These are phyloP conservation scores for Drosophila austrosaltans DNA, from an alignment of 2,888 invertebrate genomes.

Conservation along the genomic window DNA sequence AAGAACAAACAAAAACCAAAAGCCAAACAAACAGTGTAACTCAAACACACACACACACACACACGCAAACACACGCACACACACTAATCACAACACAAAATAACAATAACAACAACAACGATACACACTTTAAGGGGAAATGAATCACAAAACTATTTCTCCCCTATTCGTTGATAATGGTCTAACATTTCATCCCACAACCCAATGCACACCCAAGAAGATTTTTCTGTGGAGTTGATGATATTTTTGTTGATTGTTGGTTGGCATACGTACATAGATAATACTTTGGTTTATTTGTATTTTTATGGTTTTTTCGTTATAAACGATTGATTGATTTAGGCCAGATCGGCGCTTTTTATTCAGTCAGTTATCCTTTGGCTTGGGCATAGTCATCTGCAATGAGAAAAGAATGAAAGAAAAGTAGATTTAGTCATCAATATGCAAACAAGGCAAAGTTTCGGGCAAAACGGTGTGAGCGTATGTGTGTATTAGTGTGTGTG, in stretches of 20 bases:
- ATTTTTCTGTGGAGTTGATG: conserved; percentile 3
- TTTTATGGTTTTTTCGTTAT: background rate
- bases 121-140: background rate
- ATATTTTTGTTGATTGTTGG: conserved; percentile 1
- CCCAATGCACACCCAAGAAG: conserved; percentile 1
- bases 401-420: background rate
- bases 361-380: conserved; percentile 4
- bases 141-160: background rate
- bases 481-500: conserved; percentile 24
- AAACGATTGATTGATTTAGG: conserved; percentile 5
- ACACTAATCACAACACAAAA: conserved; percentile 1
- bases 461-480: background rate
- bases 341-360: background rate
- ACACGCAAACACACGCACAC: conserved; percentile 16
- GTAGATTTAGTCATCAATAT: conserved; percentile 33
- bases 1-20: conserved; percentile 18
- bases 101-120: background rate
- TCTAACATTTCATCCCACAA: conserved; percentile 1
- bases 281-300: background rate
- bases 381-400: conserved; percentile 1
- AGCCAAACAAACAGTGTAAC: conserved; percentile 13
- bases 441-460: conserved; percentile 17
- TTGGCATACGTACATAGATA: conserved; percentile 9
- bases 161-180: conserved; percentile 3
- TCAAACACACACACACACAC: conserved; percentile 18